These are phyloP conservation scores for Protomyctophum bolini DNA, from an alignment of 2,113 vertebrate genomes.

Conservation along the genomic window DNA sequence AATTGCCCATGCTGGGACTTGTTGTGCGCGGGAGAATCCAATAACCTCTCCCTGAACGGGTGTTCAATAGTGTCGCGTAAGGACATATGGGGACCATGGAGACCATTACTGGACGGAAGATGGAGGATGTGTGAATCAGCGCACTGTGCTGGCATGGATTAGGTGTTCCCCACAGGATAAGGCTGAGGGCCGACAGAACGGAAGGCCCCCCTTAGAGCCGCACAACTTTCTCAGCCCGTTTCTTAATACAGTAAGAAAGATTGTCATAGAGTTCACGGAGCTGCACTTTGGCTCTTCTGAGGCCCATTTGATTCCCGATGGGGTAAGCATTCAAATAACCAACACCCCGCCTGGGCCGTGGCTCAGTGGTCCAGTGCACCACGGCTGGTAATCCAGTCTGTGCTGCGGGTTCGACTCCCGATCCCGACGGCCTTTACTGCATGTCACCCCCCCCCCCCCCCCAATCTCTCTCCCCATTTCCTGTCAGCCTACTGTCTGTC, in stretches of 20 bases:
- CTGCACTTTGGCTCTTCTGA: too few species aligned
- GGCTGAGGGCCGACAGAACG: constrained; percentile 3
- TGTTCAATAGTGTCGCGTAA: constrained; percentile 49
- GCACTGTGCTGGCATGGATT: constrained; percentile 28
- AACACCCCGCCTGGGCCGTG: too few species aligned
- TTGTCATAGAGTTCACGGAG: background rate
- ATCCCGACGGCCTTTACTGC: too few species aligned
- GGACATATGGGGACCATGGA: constrained; percentile 34
- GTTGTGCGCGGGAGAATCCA: constrained; percentile 49
- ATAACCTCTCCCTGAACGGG: constrained; percentile 63
- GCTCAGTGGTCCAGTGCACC: too few species aligned
- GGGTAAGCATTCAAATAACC: background rate
- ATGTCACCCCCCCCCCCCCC: too few species aligned
- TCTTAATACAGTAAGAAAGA: constrained; percentile 2
- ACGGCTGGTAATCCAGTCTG: too few species aligned
- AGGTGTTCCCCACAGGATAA: constrained; percentile 28
- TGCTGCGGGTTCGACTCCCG: too few species aligned
- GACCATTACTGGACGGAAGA: constrained; percentile 54
- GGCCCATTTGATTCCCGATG: background rate
- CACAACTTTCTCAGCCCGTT: constrained; percentile 11
- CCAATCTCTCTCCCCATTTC: too few species aligned
- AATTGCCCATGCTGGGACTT: constrained; percentile 44
- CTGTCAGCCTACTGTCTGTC: too few species aligned
- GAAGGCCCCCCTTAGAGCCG: constrained; percentile 1
- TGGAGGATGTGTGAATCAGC: constrained; percentile 52